phyloP scores from a whole-genome alignment of 2,113 vertebrate genomes.

The Chiloscyllium plagiosum region DNA sequence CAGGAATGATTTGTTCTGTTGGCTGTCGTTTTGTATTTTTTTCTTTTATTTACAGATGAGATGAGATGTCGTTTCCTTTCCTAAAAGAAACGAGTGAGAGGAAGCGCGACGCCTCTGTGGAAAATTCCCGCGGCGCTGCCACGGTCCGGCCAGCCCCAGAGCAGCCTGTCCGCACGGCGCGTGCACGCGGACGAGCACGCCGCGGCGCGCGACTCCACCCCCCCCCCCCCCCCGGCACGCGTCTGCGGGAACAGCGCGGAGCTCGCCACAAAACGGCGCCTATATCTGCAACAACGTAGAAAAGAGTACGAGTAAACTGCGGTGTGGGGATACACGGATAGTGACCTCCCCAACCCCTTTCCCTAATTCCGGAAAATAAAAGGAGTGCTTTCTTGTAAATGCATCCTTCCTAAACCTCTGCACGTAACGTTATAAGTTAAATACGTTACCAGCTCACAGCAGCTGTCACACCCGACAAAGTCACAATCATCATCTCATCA shows the following conservation, averaged over 20 bases:
- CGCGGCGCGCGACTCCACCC: background rate
- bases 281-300: background rate
- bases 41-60: background rate
- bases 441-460: too few relatives aligned
- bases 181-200: background rate
- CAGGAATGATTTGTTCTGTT: background rate
- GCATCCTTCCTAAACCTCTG: too few relatives aligned
- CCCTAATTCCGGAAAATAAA: background rate
- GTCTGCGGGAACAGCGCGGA: background rate
- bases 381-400: too few relatives aligned
- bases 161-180: constrained; percentile 6
- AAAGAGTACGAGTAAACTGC: too few relatives aligned
- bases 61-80: background rate
- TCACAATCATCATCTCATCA: background rate
- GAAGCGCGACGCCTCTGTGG: background rate
- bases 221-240: too few relatives aligned
- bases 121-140: background rate
- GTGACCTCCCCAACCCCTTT: too few relatives aligned
- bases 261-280: background rate
- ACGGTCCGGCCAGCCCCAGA: background rate
- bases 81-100: too few relatives aligned
- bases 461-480: too few relatives aligned
- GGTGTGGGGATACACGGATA: too few relatives aligned
- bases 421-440: too few relatives aligned
- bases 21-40: background rate